Conservation (phyloP, 2,113 vertebrate species). For the Eupsittula cactorum region DNA sequence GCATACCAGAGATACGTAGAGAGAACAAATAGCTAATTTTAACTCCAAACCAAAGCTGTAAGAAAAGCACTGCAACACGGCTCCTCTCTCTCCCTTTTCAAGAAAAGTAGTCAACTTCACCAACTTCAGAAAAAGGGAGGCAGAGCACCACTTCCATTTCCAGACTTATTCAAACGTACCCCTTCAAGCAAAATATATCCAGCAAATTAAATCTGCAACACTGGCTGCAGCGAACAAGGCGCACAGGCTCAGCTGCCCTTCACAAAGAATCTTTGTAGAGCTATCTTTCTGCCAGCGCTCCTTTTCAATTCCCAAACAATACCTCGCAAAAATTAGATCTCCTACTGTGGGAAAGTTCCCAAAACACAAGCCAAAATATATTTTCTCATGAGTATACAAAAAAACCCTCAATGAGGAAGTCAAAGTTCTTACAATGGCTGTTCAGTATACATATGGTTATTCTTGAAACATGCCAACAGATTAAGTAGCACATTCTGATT, state of each 20-base stretch:
- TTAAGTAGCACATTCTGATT: neutral
- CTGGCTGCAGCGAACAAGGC: slow-evolving; percentile 36
- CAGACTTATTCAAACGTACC: neutral
- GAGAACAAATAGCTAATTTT: slow-evolving; percentile 42
- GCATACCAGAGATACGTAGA: neutral
- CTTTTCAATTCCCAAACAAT: slow-evolving; percentile 70
- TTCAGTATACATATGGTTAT: neutral
- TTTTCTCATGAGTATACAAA: slow-evolving; percentile 60
- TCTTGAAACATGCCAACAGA: neutral
- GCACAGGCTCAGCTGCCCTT: slow-evolving; percentile 5
- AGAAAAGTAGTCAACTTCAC: neutral
- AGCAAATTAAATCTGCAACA: slow-evolving; percentile 62
- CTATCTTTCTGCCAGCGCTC: slow-evolving; percentile 57
- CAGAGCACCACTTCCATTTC: neutral
- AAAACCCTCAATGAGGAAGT: slow-evolving; percentile 27
- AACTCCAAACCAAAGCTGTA: slow-evolving; percentile 11
- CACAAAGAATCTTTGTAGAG: slow-evolving; percentile 70
- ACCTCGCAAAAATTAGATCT: slow-evolving; percentile 61
- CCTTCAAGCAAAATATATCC: slow-evolving; percentile 3
- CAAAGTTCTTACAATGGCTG: slow-evolving; percentile 2
- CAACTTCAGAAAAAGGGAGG: neutral
- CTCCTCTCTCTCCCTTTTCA: neutral
- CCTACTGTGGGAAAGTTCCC: slow-evolving; percentile 69
- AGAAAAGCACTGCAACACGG: neutral
- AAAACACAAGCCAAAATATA: slow-evolving; percentile 57